Base-by-base conservation (phyloP, 2,888 invertebrate species). In the Eudemis profundana region DNA sequence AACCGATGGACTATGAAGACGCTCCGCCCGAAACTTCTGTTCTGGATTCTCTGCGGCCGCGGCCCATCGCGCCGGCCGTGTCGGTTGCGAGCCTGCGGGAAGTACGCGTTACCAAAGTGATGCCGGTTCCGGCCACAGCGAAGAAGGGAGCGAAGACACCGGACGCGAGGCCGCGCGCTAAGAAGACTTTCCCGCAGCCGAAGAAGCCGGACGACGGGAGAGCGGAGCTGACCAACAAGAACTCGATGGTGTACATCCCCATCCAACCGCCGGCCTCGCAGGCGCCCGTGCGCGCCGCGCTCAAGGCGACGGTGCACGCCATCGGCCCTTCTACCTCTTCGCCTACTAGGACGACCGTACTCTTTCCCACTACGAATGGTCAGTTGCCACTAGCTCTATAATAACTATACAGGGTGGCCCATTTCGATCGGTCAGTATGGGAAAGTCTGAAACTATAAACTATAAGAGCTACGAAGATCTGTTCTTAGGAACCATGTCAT, bases 181-280 rank as follows among this genome's bases (percentile, higher is more conserved):
- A 84, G 75, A 92, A 92, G 70, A 82, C 89, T 1, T 90, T 90
- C 69, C 90, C 90, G 0, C 86, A 85, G 69, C 83, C 89, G 14
- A 85, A 82, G 70, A 87, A 87, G 69, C 69, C 79, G 0, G 86
- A 84, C 2, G 90, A 91, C 0, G 82, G 82, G 0, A 72, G 86
- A 1, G 85, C 88, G 14, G 90, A 90, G 56, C 68, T 91, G 64
- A 89, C 85, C 57, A 81, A 85, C 17, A 91, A 92, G 74, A 91
- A 92, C 72, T 87, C 90, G 0, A 92, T 92, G 92, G 92, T 92
- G 68, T 92, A 92, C 67, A 92, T 92, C 14, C 92, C 92, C 0
- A 90, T 91, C 23, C 90, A 89, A 75, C 91, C 91, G 70, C 85
- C 91, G n/a, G 72, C 71, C 33, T 84, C 89, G 15, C 87, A 87